Evolutionary conservation across 2,888 invertebrate genomes (phyloP), one percentile per base, ranked within the genome.

Genomic region (Blomia tropicalis): DNA sequence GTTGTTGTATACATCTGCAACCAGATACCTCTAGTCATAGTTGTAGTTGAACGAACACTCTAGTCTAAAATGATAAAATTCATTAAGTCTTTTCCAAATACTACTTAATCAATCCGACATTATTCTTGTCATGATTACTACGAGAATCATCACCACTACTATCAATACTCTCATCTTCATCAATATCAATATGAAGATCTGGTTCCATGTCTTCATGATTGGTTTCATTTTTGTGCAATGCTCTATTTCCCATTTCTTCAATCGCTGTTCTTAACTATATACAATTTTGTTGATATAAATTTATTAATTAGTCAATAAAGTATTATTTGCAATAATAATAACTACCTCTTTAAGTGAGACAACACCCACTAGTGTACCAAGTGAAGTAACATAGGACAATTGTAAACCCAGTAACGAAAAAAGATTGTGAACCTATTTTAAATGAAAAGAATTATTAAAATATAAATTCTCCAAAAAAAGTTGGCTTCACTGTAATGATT

Each of bases 351-450:
- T 89, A 0, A 96, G 78, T 0, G 89, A 90, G 4, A 96, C 93
- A 0, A 96, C 92, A 1, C 96, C 96, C 4, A 95, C 87, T 1
- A 96, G 80, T 67, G 88, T 79, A 0, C 93, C 96, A 61, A 91
- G 91, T 65, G 91, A 88, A 0, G 96, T 96, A n/a, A 98, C 96
- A 74, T 95, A 98, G 0, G 96, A 93, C 71, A 91, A 87, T 76
- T 92, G 92, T 27, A 98, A 86, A 19, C 93, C 95, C 67, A 98
- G 82, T 79, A 96, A 85, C n/a, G 93, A 95, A 76, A 98, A 98
- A 56, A 98, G 77, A 1, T 95, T 95, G 75, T 98, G 96, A 4
- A 91, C 89, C 76, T 77, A 92, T 59, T 91, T 82, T 7, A 47
- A n/a, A 14, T 17, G 14, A 17, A 56, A 27, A 32, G 22, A 56